Evolutionary conservation across 2,113 vertebrate species (phyloP).

Genomic region (Perca schrenkii): DNA sequence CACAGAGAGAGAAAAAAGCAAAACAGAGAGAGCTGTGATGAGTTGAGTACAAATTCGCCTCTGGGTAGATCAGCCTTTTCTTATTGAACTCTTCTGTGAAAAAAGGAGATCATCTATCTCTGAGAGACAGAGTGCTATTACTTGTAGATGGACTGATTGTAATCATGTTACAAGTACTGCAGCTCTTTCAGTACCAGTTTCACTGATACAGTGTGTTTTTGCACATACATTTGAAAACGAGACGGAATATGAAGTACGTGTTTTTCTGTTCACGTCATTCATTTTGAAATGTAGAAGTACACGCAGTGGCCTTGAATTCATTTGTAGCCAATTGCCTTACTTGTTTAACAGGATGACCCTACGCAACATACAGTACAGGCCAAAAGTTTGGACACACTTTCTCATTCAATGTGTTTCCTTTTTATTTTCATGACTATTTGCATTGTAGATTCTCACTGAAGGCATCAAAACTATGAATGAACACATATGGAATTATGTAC

Average conservation of each 20-base stretch:
- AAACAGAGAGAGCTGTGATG: constrained; percentile 19
- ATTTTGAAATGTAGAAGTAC: background rate
- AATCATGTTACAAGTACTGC: constrained; percentile 36
- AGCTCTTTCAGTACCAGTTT: constrained; percentile 8
- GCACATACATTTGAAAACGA: background rate
- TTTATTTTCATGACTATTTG: too few relatives aligned
- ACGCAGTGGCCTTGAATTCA: background rate
- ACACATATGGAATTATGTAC: too few relatives aligned
- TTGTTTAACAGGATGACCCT: background rate
- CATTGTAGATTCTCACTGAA: too few relatives aligned
- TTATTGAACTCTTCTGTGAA: constrained; percentile 61
- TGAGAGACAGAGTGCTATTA: constrained; percentile 38
- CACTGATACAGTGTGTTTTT: background rate
- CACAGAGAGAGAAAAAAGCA: background rate
- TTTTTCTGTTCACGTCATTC: background rate
- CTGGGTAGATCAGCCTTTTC: constrained; percentile 49
- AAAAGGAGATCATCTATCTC: constrained; percentile 56
- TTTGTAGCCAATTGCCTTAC: background rate
- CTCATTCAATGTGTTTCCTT: too few relatives aligned
- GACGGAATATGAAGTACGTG: background rate
- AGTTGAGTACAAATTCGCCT: constrained; percentile 48
- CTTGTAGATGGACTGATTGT: constrained; percentile 50
- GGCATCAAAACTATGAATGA: too few relatives aligned
- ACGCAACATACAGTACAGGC: too few relatives aligned
- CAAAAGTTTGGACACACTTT: too few relatives aligned